Conservation (phyloP, 2,888 invertebrate genomes). For the Odontothrips loti region DNA sequence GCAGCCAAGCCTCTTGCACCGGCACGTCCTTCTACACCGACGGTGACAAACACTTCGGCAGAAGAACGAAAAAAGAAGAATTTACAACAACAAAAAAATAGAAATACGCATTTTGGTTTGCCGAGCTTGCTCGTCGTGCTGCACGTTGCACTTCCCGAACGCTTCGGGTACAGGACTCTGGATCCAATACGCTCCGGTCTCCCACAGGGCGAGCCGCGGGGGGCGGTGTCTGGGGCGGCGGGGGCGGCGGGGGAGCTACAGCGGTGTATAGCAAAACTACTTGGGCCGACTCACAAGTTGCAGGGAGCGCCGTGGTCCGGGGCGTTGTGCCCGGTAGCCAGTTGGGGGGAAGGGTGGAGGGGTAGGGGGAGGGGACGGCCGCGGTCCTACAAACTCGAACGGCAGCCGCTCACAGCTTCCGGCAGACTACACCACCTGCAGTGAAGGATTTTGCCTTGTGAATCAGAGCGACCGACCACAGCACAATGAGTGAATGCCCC, state of each 20-base stretch:
- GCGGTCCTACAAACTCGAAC: not conserved
- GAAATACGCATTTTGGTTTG: too few species aligned
- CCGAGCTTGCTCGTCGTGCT: too few species aligned
- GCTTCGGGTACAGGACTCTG: not conserved
- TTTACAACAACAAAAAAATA: not conserved
- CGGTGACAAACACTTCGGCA: too few species aligned
- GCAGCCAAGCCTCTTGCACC: not conserved
- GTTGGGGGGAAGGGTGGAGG: not conserved
- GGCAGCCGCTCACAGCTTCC: not conserved
- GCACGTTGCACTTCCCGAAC: not conserved
- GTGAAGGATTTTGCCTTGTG: too few species aligned
- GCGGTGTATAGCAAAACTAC: too few species aligned
- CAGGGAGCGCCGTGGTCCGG: too few species aligned
- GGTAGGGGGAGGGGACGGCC: not conserved
- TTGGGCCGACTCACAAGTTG: too few species aligned
- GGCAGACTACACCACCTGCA: too few species aligned
- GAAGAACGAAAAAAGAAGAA: not conserved
- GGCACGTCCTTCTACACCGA: too few species aligned
- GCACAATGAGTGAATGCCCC: too few species aligned
- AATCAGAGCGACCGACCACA: too few species aligned
- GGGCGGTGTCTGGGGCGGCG: not conserved
- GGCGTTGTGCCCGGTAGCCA: not conserved
- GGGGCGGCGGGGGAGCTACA: not conserved
- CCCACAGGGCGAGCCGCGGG: not conserved
- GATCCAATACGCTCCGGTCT: not conserved